Evolutionary conservation across 2,888 invertebrate genomes (phyloP).

Genomic region (Amiota minor): DNA sequence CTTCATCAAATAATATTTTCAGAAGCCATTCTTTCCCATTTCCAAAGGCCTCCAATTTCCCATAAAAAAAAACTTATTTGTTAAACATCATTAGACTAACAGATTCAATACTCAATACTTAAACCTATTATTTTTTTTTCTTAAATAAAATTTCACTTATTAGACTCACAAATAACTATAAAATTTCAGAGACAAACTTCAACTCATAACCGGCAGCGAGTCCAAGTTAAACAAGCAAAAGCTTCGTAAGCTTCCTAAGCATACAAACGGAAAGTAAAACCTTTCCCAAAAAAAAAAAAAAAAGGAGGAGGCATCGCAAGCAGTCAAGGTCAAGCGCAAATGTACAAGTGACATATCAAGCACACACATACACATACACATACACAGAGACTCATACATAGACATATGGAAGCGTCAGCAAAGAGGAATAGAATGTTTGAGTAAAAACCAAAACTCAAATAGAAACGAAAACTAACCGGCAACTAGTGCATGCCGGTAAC

Average conservation of each 20-base stretch:
- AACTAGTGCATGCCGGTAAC: neutral
- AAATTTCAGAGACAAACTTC: neutral
- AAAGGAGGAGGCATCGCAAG: no score
- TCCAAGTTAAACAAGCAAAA: neutral
- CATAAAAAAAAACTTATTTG: no score
- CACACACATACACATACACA: slow-evolving; percentile 26
- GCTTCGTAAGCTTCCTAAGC: neutral
- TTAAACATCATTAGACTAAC: no score
- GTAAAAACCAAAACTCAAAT: slow-evolving; percentile 4
- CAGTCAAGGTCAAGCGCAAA: slow-evolving; percentile 60
- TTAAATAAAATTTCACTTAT: no score
- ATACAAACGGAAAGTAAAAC: neutral
- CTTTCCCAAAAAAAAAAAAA: slow-evolving; percentile 8
- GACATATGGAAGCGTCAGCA: neutral
- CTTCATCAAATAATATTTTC: no score
- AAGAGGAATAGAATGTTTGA: no score
- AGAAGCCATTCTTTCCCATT: no score
- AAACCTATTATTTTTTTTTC: no score
- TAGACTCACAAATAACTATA: neutral
- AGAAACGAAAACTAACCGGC: neutral
- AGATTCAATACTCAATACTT: no score
- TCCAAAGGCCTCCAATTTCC: no score
- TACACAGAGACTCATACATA: neutral
- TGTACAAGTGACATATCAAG: slow-evolving; percentile 59
- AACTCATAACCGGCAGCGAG: slow-evolving; percentile 3